Evolutionary conservation across 1,140 invertebrate species (phyloP).

Genomic region (Diabrotica virgifera): DNA sequence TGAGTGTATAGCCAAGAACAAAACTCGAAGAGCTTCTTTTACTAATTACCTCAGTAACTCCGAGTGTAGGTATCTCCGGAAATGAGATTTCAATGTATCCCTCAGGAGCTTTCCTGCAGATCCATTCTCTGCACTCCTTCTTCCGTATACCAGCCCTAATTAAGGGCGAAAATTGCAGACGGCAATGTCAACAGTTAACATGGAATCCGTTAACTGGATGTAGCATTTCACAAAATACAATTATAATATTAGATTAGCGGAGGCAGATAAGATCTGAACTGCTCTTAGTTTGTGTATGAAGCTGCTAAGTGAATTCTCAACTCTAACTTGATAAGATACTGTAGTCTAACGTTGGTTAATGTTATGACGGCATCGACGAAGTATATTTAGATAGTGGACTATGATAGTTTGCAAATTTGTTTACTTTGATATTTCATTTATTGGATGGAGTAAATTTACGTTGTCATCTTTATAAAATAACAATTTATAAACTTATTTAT

Average conservation of each 20-base stretch:
- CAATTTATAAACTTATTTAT: too few species aligned
- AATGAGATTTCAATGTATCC: slow-evolving; percentile 49
- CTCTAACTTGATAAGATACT: slow-evolving; percentile 24
- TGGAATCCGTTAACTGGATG: slow-evolving; percentile 46
- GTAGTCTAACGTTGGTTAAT: neutral
- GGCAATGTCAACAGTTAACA: slow-evolving; percentile 39
- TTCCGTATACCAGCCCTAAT: slow-evolving; percentile 14
- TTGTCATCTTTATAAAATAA: too few species aligned
- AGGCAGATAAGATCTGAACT: slow-evolving; percentile 38
- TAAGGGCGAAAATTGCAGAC: slow-evolving; percentile 25
- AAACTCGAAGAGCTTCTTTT: slow-evolving; percentile 34
- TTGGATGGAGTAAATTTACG: too few species aligned
- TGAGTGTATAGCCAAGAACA: slow-evolving; percentile 27
- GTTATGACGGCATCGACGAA: too few species aligned
- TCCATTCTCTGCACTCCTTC: slow-evolving; percentile 10
- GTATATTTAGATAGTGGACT: too few species aligned
- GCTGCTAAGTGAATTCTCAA: slow-evolving; percentile 29
- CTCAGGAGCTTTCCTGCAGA: slow-evolving; percentile 39
- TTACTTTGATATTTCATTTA: too few species aligned
- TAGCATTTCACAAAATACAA: slow-evolving; percentile 46
- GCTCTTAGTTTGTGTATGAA: slow-evolving; percentile 31
- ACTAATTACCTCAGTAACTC: slow-evolving; percentile 39
- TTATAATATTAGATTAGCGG: slow-evolving; percentile 48
- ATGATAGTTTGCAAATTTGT: too few species aligned
- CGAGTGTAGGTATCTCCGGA: slow-evolving; percentile 36